Conservation (phyloP, 2,113 vertebrate species). For the Passerina amoena region DNA sequence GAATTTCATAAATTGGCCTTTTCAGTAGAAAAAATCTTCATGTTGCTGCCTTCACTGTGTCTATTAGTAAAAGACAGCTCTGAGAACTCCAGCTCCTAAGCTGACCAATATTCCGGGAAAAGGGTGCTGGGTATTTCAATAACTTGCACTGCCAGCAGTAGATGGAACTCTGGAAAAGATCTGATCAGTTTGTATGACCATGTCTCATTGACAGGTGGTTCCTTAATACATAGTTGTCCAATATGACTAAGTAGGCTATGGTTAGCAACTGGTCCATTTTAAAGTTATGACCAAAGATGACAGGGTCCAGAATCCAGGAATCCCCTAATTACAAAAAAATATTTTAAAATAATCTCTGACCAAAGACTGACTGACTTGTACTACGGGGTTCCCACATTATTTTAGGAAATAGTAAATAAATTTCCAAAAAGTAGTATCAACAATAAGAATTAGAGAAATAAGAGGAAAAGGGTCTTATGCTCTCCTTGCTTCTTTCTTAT, state of each 20-base stretch:
- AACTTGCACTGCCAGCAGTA: not conserved
- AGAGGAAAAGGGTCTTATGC: not conserved
- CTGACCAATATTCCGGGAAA: not conserved
- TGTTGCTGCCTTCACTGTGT: not conserved
- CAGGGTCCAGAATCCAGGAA: not conserved
- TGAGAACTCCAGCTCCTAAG: not conserved
- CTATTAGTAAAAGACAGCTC: not conserved
- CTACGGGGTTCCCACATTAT: not conserved
- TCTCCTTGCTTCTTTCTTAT: constrained; percentile 18
- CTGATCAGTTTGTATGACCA: not conserved
- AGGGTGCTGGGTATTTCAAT: not conserved
- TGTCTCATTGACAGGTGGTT: not conserved
- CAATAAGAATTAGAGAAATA: not conserved
- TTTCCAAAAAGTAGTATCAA: not conserved
- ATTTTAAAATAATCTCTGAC: not conserved
- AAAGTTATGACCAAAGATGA: not conserved
- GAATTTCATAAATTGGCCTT: not conserved
- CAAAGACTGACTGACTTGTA: not conserved
- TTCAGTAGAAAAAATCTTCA: not conserved
- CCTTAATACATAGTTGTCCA: not conserved
- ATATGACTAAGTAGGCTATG: not conserved
- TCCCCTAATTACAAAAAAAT: not conserved
- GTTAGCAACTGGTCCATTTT: not conserved
- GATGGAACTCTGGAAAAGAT: not conserved
- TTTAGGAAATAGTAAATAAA: constrained; percentile 38